Base-by-base conservation (phyloP, 2,888 invertebrate species). In the Drosophila seclusa region DNA sequence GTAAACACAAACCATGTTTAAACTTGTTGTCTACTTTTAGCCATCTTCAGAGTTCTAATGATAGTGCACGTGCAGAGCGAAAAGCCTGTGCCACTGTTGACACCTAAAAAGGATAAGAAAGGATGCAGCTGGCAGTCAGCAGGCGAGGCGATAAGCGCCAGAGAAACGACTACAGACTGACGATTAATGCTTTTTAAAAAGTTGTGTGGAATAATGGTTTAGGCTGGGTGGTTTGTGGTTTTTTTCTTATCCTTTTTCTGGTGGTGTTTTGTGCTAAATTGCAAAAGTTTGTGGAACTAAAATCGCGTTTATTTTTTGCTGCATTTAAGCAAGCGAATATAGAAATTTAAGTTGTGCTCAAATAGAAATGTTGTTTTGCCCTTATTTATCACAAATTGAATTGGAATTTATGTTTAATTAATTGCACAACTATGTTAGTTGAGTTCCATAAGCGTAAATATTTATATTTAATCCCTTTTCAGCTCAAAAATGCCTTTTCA, bases 41-140 rank as follows among this genome's bases (percentile, higher is more conserved):
- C 79, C 79, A 66, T 70, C 82, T 84, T 82, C 31, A 73, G 73
- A 73, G 24, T 89, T 80, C 80, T 80, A 86, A 89, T 86, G 83
- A 72, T 80, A 78, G 80, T 88, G 77, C 87, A 86, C 80, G 83
- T 62, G 62, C 57, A 45, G n/a, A 40, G 36, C 42, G 40, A 60
- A 55, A 32, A 8, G 45, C 27, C 10, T 21, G 52, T 40, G 59
- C 29, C 59, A 52, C 48, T 65, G 58, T 53, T 76, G 76, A 64
- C 57, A 62, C 29, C 58, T 0, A 48, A 54, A 48, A 66, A 63
- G 60, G 59, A 58, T 58, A 34, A 55, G n/a, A 8, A 36, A 16
- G 34, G 48, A 27, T n/a, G 48, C 10, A 18, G 34, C 53, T 55
- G 69, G n/a, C 63, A 55, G 55, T 13, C 45, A 13, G 7, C 49